Percentiles rank a stretch among this genome's conserved stretches.
Evolutionary conservation across 2,888 invertebrate species (phyloP).

Genomic region (Osmoderma eremita): DNA sequence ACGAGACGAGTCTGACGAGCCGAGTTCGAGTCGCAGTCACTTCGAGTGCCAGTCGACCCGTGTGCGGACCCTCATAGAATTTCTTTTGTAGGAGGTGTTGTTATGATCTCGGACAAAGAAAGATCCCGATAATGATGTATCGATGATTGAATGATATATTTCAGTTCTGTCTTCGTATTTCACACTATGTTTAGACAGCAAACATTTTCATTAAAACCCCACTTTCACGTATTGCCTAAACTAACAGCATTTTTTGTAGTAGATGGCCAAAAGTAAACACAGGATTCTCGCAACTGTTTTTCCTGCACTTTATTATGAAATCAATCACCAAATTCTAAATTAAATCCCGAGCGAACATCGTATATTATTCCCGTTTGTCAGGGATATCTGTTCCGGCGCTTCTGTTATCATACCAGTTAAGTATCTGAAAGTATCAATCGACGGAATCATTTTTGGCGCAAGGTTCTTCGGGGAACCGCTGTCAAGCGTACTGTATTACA

Average conservation of each 20-base stretch:
- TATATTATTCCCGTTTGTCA: constrained; percentile 4
- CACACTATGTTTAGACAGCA: too few relatives aligned
- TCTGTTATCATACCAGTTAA: constrained; percentile 30
- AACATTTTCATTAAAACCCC: too few relatives aligned
- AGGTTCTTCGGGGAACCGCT: constrained; percentile 13
- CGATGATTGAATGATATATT: not conserved
- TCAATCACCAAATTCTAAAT: not conserved
- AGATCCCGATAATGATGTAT: too few relatives aligned
- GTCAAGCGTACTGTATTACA: not conserved
- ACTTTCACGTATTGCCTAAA: too few relatives aligned
- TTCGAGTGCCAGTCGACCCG: too few relatives aligned
- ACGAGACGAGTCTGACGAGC: too few relatives aligned
- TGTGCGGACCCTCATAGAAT: too few relatives aligned
- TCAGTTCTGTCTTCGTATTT: too few relatives aligned
- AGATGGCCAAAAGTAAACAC: not conserved
- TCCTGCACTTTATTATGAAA: not conserved
- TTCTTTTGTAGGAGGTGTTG: too few relatives aligned
- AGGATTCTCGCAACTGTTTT: not conserved
- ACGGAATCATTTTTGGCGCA: constrained; percentile 31
- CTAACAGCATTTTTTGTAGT: not conserved
- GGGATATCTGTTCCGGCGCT: not conserved
- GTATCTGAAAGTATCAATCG: constrained; percentile 33
- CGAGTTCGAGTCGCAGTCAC: too few relatives aligned
- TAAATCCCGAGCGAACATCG: not conserved
- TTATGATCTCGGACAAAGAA: too few relatives aligned